Conservation (phyloP, 2,113 vertebrate species). For the Passer montanus region DNA sequence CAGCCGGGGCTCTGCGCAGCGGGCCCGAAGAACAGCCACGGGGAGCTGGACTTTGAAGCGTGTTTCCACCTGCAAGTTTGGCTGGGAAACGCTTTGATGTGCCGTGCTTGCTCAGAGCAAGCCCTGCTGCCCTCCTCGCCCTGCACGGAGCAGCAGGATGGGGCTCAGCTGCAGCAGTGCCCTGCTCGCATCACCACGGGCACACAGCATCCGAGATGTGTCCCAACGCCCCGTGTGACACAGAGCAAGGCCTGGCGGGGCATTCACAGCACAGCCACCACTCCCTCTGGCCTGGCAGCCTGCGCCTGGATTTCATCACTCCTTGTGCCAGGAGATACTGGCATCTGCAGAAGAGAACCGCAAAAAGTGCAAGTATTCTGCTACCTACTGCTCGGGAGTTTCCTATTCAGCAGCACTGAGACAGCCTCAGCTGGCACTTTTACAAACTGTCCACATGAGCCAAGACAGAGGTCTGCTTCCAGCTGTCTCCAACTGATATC, state of each 20-base stretch:
- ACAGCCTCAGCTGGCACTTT: neutral
- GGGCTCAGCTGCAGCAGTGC: neutral
- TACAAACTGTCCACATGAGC: neutral
- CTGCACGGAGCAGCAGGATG: rapidly evolving
- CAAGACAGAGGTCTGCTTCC: neutral
- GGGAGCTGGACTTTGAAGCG: neutral
- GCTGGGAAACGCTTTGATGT: neutral
- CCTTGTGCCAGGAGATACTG: neutral
- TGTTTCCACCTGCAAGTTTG: neutral
- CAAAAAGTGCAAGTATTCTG: neutral
- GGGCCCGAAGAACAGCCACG: neutral
- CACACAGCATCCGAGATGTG: rapidly evolving
- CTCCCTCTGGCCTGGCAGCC: neutral
- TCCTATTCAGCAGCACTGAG: neutral
- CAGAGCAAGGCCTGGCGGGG: neutral
- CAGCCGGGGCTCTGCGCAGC: neutral
- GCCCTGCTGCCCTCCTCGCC: too few relatives aligned
- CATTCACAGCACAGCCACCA: neutral
- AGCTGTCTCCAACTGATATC: neutral
- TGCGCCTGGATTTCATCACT: neutral
- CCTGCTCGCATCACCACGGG: rapidly evolving
- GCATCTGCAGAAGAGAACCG: neutral
- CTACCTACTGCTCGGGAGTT: neutral
- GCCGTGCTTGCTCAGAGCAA: neutral
- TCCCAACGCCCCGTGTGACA: rapidly evolving